Base-by-base conservation (phyloP, 2,113 vertebrate species). In the Ascaphus truei region DNA sequence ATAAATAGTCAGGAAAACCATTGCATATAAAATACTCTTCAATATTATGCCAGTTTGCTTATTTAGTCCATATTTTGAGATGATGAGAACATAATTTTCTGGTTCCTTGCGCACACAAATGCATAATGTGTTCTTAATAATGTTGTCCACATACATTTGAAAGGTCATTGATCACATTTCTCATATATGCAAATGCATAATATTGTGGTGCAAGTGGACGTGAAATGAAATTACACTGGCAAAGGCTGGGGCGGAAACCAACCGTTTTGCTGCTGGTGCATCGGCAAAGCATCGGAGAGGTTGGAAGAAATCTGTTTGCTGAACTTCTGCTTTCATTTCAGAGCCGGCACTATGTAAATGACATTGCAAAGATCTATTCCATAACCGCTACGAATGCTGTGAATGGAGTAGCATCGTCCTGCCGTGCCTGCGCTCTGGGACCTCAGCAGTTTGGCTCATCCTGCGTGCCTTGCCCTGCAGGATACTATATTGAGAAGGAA, bases 361-460 rank as follows among this genome's bases (percentile, higher is more conserved):
- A 98, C 18, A 72, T 95, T 73, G 95, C 89, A 12, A 93, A 94
- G 76, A 96, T 99, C 81, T 98, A 93, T 89, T 95, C 92, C 55
- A 91, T 99, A 81, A 82, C 79, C 0, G 93, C 96, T 61, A 96
- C 85, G 47, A 99, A 99, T 0, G 94, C 92, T 0, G 79, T 86
- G 12, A 95, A 96, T 0, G 96, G 96, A 0, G 93, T 93, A 0
- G 93, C 96, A 0, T 95, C 95, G 0, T 81, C 79, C 1, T 99
- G 96, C 75, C 88, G 79, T 13, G 88, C 94, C 18, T 99, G 96
- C 64, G 96, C 96, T 0, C 84, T 98, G 37, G 91, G 92, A 41
- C 83, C 91, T 0, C 86, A 89, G 33, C 87, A 86, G 56, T 89
- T 82, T 0, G 88, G 89, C 67, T 96, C 95, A 0, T 89, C 92